These are phyloP conservation scores for Drosophila pegasa DNA, from an alignment of 2,888 invertebrate species.

Conservation along the genomic window DNA sequence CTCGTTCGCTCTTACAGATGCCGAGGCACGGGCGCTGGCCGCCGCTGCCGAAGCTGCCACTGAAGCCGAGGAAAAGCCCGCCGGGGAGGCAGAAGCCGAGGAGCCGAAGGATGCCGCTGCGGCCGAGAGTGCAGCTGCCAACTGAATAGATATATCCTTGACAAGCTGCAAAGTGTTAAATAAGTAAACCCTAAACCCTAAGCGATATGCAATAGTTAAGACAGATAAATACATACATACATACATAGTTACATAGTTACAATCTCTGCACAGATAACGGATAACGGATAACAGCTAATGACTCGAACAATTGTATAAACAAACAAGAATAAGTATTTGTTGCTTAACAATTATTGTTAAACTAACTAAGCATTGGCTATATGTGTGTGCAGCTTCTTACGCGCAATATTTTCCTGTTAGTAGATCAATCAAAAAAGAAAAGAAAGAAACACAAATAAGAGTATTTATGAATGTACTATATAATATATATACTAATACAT, in stretches of 20 bases:
- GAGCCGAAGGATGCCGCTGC: conserved; percentile 38
- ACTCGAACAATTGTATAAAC: conserved; percentile 27
- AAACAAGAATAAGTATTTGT: conserved; percentile 13
- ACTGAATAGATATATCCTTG: conserved; percentile 28
- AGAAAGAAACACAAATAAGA: conserved; percentile 27
- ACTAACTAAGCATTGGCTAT: conserved; percentile 5
- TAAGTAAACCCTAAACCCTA: conserved; percentile 39
- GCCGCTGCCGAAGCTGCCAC: conserved; percentile 73
- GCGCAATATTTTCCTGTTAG: conserved; percentile 43
- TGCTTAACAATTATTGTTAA: conserved; percentile 21
- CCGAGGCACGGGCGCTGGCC: conserved; percentile 77
- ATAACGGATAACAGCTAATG: conserved; percentile 20
- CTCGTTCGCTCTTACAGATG: conserved; percentile 55
- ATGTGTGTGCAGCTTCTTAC: conserved; percentile 23
- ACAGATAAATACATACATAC: neutral
- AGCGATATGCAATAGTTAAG: conserved; percentile 23
- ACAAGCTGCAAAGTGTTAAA: conserved; percentile 13
- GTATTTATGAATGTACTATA: conserved; percentile 43
- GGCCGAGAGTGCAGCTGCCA: conserved; percentile 41
- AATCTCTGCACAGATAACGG: conserved; percentile 22
- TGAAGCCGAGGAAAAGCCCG: conserved; percentile 36
- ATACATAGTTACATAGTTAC: conserved; percentile 13
- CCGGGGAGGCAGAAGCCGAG: neutral
- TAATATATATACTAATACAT: conserved; percentile 19
- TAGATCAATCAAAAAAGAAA: conserved; percentile 43